Conservation (phyloP, 2,888 invertebrate genomes). For the Alloplasta piceator region DNA sequence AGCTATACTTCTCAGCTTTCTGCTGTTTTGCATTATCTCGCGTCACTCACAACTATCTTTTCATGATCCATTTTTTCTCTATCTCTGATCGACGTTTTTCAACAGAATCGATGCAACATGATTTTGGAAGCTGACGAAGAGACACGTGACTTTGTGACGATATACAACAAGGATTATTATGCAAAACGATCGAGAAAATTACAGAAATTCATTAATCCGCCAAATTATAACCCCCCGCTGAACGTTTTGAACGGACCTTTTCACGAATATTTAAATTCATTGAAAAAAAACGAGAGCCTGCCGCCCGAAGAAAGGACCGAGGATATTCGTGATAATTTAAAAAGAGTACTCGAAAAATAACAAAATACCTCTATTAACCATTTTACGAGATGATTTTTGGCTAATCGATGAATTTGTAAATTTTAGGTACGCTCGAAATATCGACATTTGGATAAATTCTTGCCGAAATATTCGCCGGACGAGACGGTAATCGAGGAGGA, state of each 20-base stretch:
- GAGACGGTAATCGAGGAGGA: constrained; percentile 70
- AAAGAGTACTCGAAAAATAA: constrained; percentile 62
- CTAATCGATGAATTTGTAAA: neutral
- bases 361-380: neutral
- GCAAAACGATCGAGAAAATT: constrained; percentile 46
- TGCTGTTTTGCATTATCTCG: neutral
- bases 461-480: constrained; percentile 65
- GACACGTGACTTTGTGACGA: constrained; percentile 76
- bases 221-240: constrained; percentile 61
- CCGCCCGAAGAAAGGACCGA: constrained; percentile 67
- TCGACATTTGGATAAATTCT: constrained; percentile 64
- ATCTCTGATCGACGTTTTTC: neutral
- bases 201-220: constrained; percentile 40
- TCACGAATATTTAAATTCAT: constrained; percentile 67
- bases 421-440: constrained; percentile 68
- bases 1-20: neutral
- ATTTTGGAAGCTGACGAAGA: constrained; percentile 74
- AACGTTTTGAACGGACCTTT: constrained; percentile 72
- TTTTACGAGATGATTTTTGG: neutral
- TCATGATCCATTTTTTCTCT: neutral
- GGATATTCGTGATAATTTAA: constrained; percentile 67
- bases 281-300: constrained; percentile 63
- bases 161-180: constrained; percentile 71
- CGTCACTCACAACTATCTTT: neutral
- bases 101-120: constrained; percentile 59